Evolutionary conservation across 2,888 invertebrate genomes (phyloP), one percentile per base, ranked within the genome.

Genomic region (Drosophila stalkeri): DNA sequence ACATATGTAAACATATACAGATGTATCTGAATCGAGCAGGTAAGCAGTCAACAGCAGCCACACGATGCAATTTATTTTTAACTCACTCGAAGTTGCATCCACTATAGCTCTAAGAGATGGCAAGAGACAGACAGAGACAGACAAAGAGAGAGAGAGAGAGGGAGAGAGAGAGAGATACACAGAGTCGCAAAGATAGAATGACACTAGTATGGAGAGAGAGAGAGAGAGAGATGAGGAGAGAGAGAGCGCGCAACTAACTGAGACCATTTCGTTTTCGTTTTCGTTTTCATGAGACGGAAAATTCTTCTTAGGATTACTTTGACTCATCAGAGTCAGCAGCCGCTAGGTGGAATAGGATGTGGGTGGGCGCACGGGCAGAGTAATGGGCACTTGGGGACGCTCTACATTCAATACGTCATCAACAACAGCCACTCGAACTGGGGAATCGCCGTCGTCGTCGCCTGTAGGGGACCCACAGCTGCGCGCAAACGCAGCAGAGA

Each of bases 271-370:
- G 57, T 44, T 57, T 90, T 86, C 78, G 79, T 73, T 87, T 88
- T 90, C 90, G 55, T 77, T 90, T 90, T 77, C 81, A 77, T 86
- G 67, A 67, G 81, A 75, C 77, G 64, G 72, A 73, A 77, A 83
- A 72, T 64, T 78, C 67, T 64, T 70, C 68, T 64, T 68, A 51
- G 64, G 52, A 62, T 55, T 66, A 57, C 62, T 65, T 86, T 81
- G 79, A 72, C 70, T 72, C 75, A 85, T 63, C 75, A 41, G 55
- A 37, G 43, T 27, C 54, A 67, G 62, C 41, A n/a, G 62, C 44
- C 16, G 39, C 23, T 11, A 51, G 18, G 9, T 23, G 12, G 1
- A 35, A n/a, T 27, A 27, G 20, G 37, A 12, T 16, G 14, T 18
- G 5, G 5, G 14, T 6, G 14, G 27, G 2, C 5, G 33, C 0